Evolutionary conservation across 2,797 vertebrate genomes (phyloP).

Genomic region (Eupleurogrammus muticus): DNA sequence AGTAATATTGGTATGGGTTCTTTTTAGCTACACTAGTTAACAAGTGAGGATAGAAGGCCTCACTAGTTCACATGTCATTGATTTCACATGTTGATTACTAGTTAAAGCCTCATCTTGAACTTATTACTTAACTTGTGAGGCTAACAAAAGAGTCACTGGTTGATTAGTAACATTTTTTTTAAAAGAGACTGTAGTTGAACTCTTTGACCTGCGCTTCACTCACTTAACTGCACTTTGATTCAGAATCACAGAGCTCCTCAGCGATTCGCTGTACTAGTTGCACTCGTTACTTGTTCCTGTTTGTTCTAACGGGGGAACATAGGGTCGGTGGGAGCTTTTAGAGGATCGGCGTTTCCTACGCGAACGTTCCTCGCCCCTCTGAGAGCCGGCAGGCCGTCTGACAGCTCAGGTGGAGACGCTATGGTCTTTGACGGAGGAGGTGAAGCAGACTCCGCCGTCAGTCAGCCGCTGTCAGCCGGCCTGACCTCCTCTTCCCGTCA

Average conservation of each 20-base stretch:
- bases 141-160: too few relatives aligned
- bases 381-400: not conserved
- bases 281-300: not conserved
- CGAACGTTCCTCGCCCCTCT: not conserved
- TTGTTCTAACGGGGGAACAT: not conserved
- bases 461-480: slow-evolving; percentile 29
- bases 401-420: slow-evolving; percentile 13
- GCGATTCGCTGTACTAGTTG: not conserved
- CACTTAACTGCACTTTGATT: not conserved
- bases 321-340: not conserved
- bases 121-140: too few relatives aligned
- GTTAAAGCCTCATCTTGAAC: too few relatives aligned
- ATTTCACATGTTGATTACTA: too few relatives aligned
- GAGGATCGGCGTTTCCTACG: not conserved
- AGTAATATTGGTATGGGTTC: too few relatives aligned
- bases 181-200: not conserved
- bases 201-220: not conserved
- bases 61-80: too few relatives aligned
- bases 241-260: not conserved
- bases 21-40: too few relatives aligned
- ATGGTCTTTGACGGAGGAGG: slow-evolving; percentile 15
- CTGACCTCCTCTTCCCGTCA: slow-evolving; percentile 19
- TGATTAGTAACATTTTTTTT: not conserved
- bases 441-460: slow-evolving; percentile 37
- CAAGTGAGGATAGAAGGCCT: too few relatives aligned